phyloP scores from a whole-genome alignment of 2,888 invertebrate species.

The Portevinia maculata region DNA sequence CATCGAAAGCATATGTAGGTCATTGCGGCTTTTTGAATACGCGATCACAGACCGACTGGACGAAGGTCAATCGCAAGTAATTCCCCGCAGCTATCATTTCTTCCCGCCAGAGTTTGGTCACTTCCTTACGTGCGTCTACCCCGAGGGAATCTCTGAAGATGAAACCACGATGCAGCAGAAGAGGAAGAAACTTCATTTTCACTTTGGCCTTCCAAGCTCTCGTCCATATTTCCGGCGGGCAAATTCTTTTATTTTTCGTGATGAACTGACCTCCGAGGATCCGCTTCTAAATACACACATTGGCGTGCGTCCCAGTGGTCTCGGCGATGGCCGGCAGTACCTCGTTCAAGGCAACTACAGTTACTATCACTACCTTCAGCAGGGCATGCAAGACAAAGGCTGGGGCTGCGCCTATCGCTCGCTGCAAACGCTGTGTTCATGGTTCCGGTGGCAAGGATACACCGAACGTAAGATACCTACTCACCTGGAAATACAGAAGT shows the following conservation, averaged over 20 bases:
- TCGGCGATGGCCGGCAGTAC: slow-evolving; percentile 83
- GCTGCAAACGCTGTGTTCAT: slow-evolving; percentile 97
- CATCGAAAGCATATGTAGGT: slow-evolving; percentile 89
- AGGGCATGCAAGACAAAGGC: slow-evolving; percentile 96
- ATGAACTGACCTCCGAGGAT: slow-evolving; percentile 81
- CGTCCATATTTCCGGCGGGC: slow-evolving; percentile 90
- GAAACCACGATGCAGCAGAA: slow-evolving; percentile 86
- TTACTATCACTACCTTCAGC: slow-evolving; percentile 99
- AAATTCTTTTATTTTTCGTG: slow-evolving; percentile 86
- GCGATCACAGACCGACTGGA: slow-evolving; percentile 85
- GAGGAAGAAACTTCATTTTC: slow-evolving; percentile 88
- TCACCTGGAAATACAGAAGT: slow-evolving; percentile 95
- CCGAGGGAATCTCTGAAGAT: slow-evolving; percentile 87
- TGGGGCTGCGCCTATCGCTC: slow-evolving; percentile 99
- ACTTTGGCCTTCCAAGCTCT: slow-evolving; percentile 87
- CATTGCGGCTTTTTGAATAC: slow-evolving; percentile 87
- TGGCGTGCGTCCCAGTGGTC: slow-evolving; percentile 81
- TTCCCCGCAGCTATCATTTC: slow-evolving; percentile 87
- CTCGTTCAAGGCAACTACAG: slow-evolving; percentile 93
- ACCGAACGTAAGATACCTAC: slow-evolving; percentile 90
- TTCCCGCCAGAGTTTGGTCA: slow-evolving; percentile 86
- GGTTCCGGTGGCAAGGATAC: slow-evolving; percentile 96
- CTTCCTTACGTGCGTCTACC: slow-evolving; percentile 89
- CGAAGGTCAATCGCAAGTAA: slow-evolving; percentile 76
- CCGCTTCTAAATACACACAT: slow-evolving; percentile 90